These are phyloP conservation scores for Zelostemma sp. DNA, from an alignment of 1,140 invertebrate species.

Conservation along the genomic window DNA sequence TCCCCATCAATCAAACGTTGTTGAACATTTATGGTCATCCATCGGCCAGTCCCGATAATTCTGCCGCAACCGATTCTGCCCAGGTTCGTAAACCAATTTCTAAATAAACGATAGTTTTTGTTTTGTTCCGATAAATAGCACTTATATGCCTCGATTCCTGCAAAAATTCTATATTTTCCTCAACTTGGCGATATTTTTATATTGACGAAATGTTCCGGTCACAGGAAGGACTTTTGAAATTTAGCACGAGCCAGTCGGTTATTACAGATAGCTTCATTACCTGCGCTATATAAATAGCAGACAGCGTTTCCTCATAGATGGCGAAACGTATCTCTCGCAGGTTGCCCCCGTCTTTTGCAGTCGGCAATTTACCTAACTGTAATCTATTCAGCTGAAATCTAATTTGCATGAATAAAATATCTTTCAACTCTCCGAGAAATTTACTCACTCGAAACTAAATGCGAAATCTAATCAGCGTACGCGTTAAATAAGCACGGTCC, in stretches of 20 bases:
- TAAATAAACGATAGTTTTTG: too few relatives aligned
- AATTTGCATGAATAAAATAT: too few relatives aligned
- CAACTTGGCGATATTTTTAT: too few relatives aligned
- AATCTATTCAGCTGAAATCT: not conserved
- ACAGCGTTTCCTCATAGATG: not conserved
- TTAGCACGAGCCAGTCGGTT: not conserved
- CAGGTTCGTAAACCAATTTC: too few relatives aligned
- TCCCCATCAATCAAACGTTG: slow-evolving; percentile 63
- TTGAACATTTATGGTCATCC: slow-evolving; percentile 65
- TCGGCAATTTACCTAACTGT: slow-evolving; percentile 4
- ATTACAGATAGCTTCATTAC: not conserved
- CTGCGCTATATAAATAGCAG: not conserved
- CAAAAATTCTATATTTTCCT: too few relatives aligned
- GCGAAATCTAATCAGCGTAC: not conserved
- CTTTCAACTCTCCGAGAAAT: not conserved
- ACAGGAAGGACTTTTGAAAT: too few relatives aligned
- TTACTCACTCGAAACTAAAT: not conserved
- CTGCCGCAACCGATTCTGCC: slow-evolving; percentile 55
- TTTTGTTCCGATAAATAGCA: too few relatives aligned
- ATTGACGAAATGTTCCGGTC: too few relatives aligned
- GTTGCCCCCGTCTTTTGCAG: not conserved
- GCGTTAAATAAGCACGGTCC: too few relatives aligned
- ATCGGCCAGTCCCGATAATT: slow-evolving; percentile 62
- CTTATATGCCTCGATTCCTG: too few relatives aligned
- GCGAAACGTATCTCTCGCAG: not conserved